Conservation (phyloP, 2,888 invertebrate species). For the Dione vanillae region DNA sequence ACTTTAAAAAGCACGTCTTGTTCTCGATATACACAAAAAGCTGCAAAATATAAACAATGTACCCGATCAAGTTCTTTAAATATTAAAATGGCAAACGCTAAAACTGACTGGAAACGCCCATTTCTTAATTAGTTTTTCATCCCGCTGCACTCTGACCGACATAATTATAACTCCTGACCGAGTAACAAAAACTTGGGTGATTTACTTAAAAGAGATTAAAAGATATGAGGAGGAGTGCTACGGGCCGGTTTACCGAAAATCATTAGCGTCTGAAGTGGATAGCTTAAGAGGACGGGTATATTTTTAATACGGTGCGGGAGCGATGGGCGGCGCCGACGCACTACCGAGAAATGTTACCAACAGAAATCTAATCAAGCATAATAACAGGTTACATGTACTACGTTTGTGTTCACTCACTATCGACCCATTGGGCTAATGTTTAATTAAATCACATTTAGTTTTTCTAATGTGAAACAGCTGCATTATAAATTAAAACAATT, state of each 20-base stretch:
- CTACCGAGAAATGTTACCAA: conserved; percentile 84
- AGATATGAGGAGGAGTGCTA: conserved; percentile 77
- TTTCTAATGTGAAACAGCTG: conserved; percentile 74
- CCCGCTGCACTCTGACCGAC: conserved; percentile 83
- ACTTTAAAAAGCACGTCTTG: conserved; percentile 49
- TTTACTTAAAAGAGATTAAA: conserved; percentile 79
- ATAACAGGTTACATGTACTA: conserved; percentile 82
- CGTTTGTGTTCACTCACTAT: conserved; percentile 81
- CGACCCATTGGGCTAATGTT: conserved; percentile 76
- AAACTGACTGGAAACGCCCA: conserved; percentile 71
- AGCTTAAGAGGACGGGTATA: conserved; percentile 78
- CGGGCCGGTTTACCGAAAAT: conserved; percentile 83
- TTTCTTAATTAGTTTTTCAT: conserved; percentile 82
- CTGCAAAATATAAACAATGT: not conserved
- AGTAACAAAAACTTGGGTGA: conserved; percentile 78
- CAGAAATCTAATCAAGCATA: conserved; percentile 84
- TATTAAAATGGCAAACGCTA: conserved; percentile 68
- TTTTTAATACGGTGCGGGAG: conserved; percentile 82
- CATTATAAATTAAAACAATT: conserved; percentile 46
- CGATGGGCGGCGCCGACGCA: conserved; percentile 80
- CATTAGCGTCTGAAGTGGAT: conserved; percentile 80
- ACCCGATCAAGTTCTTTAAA: conserved; percentile 58
- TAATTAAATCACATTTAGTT: conserved; percentile 81
- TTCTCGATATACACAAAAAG: conserved; percentile 4
- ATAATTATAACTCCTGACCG: conserved; percentile 81